These are phyloP conservation scores for Sebastes itinus DNA, from an alignment of 2,797 vertebrate genomes.

Conservation along the genomic window DNA sequence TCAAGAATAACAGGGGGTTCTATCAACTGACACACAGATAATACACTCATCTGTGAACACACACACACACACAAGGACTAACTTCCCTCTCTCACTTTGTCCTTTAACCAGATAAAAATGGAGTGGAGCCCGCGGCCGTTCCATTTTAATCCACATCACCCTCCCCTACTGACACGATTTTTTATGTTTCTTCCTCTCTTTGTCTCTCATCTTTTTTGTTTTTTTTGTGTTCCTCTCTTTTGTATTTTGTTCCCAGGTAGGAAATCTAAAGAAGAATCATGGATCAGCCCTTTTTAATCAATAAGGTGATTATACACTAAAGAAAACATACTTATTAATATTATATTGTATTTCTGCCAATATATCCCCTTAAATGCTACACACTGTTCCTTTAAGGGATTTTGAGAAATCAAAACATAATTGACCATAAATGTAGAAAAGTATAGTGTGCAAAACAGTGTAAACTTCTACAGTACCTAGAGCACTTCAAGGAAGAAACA, in stretches of 20 bases:
- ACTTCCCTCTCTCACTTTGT: conserved; percentile 33
- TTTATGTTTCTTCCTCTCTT: conserved; percentile 43
- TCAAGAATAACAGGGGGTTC: conserved; percentile 79
- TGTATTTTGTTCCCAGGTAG: background rate
- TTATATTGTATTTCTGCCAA: too few species aligned
- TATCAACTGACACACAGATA: conserved; percentile 58
- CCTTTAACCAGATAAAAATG: conserved; percentile 63
- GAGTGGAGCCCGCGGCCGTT: conserved; percentile 59
- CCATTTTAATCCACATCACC: conserved; percentile 64
- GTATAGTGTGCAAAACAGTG: background rate
- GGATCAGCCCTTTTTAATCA: background rate
- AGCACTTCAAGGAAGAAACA: background rate
- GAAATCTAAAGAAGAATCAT: background rate
- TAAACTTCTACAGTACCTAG: background rate
- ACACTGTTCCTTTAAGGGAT: background rate
- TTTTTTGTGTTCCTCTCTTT: background rate
- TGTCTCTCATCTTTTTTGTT: background rate
- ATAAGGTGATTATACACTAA: too few species aligned
- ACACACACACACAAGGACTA: background rate
- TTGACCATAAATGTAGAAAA: background rate
- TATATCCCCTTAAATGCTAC: too few species aligned
- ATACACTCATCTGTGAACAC: background rate
- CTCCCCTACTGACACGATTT: conserved; percentile 23
- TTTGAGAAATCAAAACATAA: background rate
- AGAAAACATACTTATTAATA: too few species aligned